Conservation (phyloP, 2,888 invertebrate genomes). For the Xestia rhomboidea region DNA sequence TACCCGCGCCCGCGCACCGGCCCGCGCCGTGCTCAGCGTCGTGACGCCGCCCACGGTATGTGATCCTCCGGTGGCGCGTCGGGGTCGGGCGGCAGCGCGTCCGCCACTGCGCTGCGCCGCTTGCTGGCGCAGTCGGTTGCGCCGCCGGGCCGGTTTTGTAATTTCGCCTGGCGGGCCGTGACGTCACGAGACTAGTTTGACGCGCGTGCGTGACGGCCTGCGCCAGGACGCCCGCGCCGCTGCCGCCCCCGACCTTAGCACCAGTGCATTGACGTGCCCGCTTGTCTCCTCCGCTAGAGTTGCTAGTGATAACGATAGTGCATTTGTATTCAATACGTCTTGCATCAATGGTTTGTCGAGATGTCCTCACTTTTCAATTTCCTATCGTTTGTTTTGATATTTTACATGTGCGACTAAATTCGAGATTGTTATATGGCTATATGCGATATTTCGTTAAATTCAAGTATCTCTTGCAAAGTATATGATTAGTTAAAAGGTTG, state of each 20-base stretch:
- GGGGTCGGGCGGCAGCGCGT: conserved; percentile 89
- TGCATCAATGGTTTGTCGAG: conserved; percentile 49
- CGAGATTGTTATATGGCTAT: conserved; percentile 8
- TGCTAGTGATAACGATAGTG: conserved; percentile 68
- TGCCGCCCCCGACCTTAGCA: conserved; percentile 87
- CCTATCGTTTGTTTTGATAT: conserved; percentile 31
- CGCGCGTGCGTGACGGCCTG: conserved; percentile 88
- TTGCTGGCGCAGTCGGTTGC: conserved; percentile 80
- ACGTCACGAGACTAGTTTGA: conserved; percentile 90
- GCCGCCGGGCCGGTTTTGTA: conserved; percentile 89
- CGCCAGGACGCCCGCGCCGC: conserved; percentile 86
- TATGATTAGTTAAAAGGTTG: conserved; percentile 40
- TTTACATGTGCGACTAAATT: conserved; percentile 35
- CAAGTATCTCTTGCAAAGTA: conserved; percentile 20
- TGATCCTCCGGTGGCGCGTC: conserved; percentile 86
- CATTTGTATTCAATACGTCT: conserved; percentile 41
- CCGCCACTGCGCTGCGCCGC: conserved; percentile 87
- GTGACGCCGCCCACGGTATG: conserved; percentile 90
- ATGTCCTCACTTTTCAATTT: conserved; percentile 31
- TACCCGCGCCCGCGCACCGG: conserved; percentile 86
- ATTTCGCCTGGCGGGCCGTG: conserved; percentile 88
- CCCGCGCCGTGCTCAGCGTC: conserved; percentile 84
- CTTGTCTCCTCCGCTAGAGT: conserved; percentile 74
- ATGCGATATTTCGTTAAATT: conserved; percentile 16
- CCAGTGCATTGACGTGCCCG: conserved; percentile 88